Base-by-base conservation (phyloP, 2,888 invertebrate species). In the Tenthredo notha region DNA sequence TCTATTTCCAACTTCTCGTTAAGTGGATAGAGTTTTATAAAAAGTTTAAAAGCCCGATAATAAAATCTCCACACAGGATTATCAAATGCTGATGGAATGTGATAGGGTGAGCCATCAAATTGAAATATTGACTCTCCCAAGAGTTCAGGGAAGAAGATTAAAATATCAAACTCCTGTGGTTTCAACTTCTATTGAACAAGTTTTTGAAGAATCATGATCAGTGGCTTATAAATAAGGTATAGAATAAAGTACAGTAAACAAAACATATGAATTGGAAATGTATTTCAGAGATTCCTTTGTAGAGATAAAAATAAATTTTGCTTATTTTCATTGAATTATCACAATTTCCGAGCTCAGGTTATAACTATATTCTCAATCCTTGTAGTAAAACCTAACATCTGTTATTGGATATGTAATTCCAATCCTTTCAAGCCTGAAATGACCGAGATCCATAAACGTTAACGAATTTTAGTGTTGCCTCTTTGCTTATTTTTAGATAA, bases 1-100 rank as follows among this genome's bases (percentile, higher is more conserved):
- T 80, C 61, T 80, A 80, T 80, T 80, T 58, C 58, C 61, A 61
- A 61, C 40, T 40, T 61, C 37, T 80, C 18, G 58, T 21, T 61
- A 77, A 15, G 33, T 67, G 43, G 21, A 40, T 61, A 40, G 29
- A n/a, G 10, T 61, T 80, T 9, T n/a, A 58, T 15, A 15, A 61
- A 21, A 37, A 15, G 12, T 58, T 61, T 40, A 12, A 77, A 47
- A 54, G 5, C 54, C 29, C 0, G 29, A 54, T 50, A 74, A 21
- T 43, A 40, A 25, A 6, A 43, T 74, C 70, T 65, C 29, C 9
- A 25, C 21, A 65, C 65, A 25, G 33, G 25, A 67, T 67, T 29
- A 67, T 67, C 18, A 15, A 33, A 33, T 67, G 29, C 33, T 67
- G 18, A 67, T 33, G 29, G 12, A 67, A 67, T 67, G 10, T 33